Conservation (phyloP, 2,797 vertebrate species). For the Xenops minutus region DNA sequence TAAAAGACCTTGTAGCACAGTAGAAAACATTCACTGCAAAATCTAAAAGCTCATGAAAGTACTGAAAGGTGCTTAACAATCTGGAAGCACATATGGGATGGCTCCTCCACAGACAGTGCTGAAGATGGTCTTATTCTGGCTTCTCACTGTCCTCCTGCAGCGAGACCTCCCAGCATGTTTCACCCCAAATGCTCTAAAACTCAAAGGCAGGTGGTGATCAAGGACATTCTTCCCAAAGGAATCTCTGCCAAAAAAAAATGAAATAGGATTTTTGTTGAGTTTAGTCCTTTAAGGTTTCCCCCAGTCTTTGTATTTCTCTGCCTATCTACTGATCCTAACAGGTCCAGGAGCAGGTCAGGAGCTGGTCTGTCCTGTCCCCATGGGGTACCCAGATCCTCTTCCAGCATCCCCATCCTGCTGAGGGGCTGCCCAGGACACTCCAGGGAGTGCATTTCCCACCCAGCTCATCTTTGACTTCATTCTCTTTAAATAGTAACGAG, state of each 20-base stretch:
- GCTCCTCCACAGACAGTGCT: background rate
- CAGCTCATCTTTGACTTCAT: background rate
- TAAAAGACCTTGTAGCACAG: background rate
- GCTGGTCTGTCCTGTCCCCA: background rate
- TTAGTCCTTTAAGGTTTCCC: background rate
- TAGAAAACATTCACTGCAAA: background rate
- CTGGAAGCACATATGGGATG: background rate
- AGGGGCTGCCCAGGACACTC: background rate
- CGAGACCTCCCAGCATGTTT: background rate
- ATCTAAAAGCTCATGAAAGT: background rate
- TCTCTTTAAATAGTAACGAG: background rate
- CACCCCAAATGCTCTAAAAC: background rate
- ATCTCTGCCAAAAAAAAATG: background rate
- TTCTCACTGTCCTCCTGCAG: background rate
- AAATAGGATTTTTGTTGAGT: background rate
- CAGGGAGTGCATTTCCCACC: background rate
- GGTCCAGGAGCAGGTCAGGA: background rate
- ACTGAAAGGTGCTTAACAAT: background rate
- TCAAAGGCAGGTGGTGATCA: accelerated
- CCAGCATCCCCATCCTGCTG: background rate
- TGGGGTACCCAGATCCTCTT: background rate
- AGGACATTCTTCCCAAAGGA: background rate
- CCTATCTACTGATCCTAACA: background rate
- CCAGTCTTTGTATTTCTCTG: background rate
- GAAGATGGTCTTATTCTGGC: background rate